A percentile compares a stretch with the other conserved stretches of the same genome.
These are phyloP conservation scores for Oithona nana DNA, from an alignment of 2,888 invertebrate genomes.

Conservation along the genomic window DNA sequence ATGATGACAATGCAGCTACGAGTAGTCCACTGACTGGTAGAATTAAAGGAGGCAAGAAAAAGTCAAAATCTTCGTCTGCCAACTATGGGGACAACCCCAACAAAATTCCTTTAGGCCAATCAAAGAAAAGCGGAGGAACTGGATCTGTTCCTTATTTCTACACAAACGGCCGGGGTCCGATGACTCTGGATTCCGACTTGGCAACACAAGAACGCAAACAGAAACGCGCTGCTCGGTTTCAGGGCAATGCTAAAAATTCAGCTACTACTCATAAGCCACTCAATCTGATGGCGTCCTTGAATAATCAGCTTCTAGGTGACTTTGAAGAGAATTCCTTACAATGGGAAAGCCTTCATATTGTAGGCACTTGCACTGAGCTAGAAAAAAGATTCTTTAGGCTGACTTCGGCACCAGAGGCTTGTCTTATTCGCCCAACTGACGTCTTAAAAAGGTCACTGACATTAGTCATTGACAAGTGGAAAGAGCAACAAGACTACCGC, in stretches of 20 bases:
- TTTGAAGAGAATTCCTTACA: slow-evolving; percentile 47
- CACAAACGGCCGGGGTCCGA: slow-evolving; percentile 15
- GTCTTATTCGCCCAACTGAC: slow-evolving; percentile 37
- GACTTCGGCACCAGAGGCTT: slow-evolving; percentile 37
- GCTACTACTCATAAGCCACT: neutral
- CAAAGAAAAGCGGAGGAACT: neutral
- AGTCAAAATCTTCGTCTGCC: neutral
- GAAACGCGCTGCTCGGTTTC: slow-evolving; percentile 74
- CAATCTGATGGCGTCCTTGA: neutral
- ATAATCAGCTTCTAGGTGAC: slow-evolving; percentile 10
- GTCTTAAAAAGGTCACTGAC: slow-evolving; percentile 64
- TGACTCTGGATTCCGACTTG: slow-evolving; percentile 22
- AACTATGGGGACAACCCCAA: slow-evolving; percentile 12
- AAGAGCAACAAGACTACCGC: slow-evolving; percentile 71
- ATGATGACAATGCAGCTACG: neutral
- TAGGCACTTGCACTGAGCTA: slow-evolving; percentile 79
- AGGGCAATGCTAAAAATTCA: neutral
- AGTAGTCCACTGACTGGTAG: neutral
- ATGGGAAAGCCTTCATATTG: slow-evolving; percentile 67
- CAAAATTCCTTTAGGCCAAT: slow-evolving; percentile 14
- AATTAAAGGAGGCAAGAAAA: neutral
- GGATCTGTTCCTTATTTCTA: slow-evolving; percentile 14
- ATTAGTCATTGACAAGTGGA: slow-evolving; percentile 81
- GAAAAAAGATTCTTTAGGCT: slow-evolving; percentile 91
- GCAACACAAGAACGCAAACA: slow-evolving; percentile 47